Conservation (phyloP, 2,888 invertebrate species). For the Latrodectus elegans region DNA sequence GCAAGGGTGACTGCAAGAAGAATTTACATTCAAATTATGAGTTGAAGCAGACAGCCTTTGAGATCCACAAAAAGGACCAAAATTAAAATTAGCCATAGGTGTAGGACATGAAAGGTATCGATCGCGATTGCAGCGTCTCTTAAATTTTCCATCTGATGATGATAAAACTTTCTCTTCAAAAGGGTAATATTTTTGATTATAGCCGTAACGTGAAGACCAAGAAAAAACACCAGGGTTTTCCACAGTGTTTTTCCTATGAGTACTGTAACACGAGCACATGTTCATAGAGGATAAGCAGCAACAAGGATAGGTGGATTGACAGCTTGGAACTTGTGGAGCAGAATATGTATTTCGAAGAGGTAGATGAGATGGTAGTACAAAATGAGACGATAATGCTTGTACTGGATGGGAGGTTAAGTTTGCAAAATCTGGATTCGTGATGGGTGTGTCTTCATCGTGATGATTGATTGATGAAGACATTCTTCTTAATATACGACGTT, state of each 20-base stretch:
- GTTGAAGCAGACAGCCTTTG: background rate
- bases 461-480: constrained; percentile 39
- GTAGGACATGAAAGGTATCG: constrained; percentile 28
- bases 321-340: background rate
- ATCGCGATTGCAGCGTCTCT: constrained; percentile 18
- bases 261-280: background rate
- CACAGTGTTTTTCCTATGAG: background rate
- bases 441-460: constrained; percentile 10
- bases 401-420: background rate
- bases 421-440: background rate
- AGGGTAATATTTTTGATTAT: background rate
- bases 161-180: background rate
- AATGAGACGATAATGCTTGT: background rate
- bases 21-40: background rate
- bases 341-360: background rate
- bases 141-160: constrained; percentile 3
- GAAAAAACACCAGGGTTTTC: background rate
- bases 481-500: constrained; percentile 27
- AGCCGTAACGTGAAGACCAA: background rate
- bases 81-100: constrained; percentile 5
- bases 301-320: background rate
- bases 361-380: background rate
- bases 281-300: background rate
- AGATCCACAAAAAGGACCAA: background rate
- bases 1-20: background rate